A percentile compares a stretch with the other conserved stretches of the same genome.
phyloP scores from a whole-genome alignment of 2,113 vertebrate genomes.

The Lanius collurio region DNA sequence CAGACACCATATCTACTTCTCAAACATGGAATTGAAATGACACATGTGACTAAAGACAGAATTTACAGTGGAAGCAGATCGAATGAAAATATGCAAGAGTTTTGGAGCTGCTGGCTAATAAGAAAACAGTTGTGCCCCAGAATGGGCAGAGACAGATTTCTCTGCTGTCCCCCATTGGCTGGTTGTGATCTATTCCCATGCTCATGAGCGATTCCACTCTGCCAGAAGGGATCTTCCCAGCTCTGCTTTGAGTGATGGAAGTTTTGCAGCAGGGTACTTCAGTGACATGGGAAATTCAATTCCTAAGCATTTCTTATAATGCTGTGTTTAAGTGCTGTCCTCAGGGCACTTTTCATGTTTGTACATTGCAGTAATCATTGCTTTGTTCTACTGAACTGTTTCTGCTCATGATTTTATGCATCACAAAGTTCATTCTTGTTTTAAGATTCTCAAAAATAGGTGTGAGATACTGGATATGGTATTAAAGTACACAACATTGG shows the following conservation, averaged over 20 bases:
- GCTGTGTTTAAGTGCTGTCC: neutral
- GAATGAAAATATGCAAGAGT: neutral
- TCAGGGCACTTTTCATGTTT: neutral
- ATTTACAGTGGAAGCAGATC: neutral
- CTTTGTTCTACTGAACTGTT: neutral
- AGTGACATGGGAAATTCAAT: neutral
- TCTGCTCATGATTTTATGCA: neutral
- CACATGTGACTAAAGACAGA: neutral
- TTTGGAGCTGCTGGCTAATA: neutral
- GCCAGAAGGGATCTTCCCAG: neutral
- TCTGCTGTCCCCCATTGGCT: neutral
- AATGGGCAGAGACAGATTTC: neutral
- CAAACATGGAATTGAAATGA: neutral
- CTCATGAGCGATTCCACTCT: neutral
- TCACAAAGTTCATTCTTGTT: neutral
- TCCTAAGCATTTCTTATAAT: neutral
- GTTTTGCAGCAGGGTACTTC: neutral
- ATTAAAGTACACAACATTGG: neutral
- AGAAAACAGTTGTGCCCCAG: neutral
- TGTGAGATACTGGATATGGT: neutral
- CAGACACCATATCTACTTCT: neutral
- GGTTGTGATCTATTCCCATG: neutral
- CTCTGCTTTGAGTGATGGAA: neutral
- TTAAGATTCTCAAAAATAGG: neutral
- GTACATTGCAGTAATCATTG: neutral